A percentile compares a stretch with the other conserved stretches of the same genome.
These are phyloP conservation scores for Aythya fuligula DNA, from an alignment of 2,797 vertebrate genomes.

Conservation along the genomic window DNA sequence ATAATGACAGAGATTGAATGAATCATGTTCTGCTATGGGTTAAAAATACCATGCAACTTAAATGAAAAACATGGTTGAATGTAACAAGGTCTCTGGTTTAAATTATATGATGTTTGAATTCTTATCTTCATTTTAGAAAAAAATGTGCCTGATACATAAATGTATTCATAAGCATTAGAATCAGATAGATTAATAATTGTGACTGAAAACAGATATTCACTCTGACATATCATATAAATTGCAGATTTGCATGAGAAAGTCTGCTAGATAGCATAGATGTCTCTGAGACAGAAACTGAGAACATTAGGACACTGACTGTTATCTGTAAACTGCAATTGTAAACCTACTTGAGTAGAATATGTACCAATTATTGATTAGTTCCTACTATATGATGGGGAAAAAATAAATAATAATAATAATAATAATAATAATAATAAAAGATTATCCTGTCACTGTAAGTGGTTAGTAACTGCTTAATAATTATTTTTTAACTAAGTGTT, in stretches of 20 bases:
- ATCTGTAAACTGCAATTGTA: not conserved
- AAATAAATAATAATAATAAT: not conserved
- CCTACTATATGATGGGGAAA: not conserved
- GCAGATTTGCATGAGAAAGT: not conserved
- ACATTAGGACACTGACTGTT: not conserved
- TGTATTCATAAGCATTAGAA: not conserved
- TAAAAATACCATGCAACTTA: not conserved
- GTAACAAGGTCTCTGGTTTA: not conserved
- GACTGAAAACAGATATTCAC: not conserved
- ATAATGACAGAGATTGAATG: not conserved
- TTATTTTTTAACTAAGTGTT: not conserved
- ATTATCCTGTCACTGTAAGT: not conserved
- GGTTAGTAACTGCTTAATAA: not conserved
- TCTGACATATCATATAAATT: not conserved
- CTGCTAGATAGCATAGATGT: not conserved
- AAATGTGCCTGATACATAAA: not conserved
- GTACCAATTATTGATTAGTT: not conserved
- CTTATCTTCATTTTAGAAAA: not conserved
- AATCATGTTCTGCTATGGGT: not conserved
- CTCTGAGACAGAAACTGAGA: not conserved
- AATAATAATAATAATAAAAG: not conserved
- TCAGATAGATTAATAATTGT: not conserved
- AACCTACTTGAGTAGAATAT: not conserved
- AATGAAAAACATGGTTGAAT: not conserved
- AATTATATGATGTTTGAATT: constrained; percentile 14